These are phyloP conservation scores for Amniataba percoides DNA, from an alignment of 2,797 vertebrate species.

Conservation along the genomic window DNA sequence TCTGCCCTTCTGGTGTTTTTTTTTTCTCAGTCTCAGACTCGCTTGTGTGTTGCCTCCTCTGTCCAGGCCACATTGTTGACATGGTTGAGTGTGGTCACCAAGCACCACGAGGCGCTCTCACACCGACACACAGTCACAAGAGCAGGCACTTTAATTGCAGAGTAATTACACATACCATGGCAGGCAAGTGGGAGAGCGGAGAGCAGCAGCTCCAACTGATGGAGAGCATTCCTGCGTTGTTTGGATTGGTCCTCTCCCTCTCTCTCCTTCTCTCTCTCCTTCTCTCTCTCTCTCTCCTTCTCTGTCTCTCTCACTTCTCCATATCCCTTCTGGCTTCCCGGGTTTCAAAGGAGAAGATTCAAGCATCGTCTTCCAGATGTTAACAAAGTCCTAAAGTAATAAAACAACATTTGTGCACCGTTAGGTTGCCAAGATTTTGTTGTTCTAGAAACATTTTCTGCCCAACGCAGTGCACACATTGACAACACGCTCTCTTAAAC, in stretches of 20 bases:
- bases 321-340: slow-evolving; percentile 63
- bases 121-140: slow-evolving; percentile 48
- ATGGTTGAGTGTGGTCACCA: slow-evolving; percentile 61
- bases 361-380: slow-evolving; percentile 19
- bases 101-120: slow-evolving; percentile 29
- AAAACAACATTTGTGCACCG: not conserved
- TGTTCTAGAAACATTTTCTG: slow-evolving; percentile 1
- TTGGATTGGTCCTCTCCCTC: slow-evolving; percentile 62
- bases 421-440: not conserved
- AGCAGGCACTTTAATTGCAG: slow-evolving; percentile 78
- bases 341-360: slow-evolving; percentile 66
- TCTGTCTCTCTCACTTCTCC: slow-evolving; percentile 17
- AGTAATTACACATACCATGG: slow-evolving; percentile 81
- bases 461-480: not conserved
- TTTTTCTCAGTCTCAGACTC: slow-evolving; percentile 37
- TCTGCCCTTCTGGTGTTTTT: not conserved
- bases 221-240: slow-evolving; percentile 75
- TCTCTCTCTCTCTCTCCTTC: slow-evolving; percentile 27
- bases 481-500: not conserved
- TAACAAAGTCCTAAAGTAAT: slow-evolving; percentile 20
- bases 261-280: slow-evolving; percentile 20
- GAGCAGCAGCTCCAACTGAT: slow-evolving; percentile 54
- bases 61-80: slow-evolving; percentile 75
- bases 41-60: slow-evolving; percentile 47
- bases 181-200: slow-evolving; percentile 73